Evolutionary conservation across 1,140 invertebrate species (phyloP).

Genomic region (Brachionus plicatilis): DNA sequence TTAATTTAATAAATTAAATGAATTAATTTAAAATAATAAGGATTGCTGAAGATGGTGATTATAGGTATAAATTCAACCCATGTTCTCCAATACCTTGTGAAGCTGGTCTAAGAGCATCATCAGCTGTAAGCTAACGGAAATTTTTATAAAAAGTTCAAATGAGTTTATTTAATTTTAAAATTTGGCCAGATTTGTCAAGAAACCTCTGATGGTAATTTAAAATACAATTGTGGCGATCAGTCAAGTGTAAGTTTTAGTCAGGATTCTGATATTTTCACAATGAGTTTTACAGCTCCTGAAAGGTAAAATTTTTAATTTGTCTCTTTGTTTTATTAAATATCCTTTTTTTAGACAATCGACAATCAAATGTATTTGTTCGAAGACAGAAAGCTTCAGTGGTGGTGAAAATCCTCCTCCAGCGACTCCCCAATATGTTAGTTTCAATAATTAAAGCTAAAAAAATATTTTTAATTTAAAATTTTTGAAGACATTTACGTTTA

Average conservation of each 20-base stretch:
- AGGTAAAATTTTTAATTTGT: background rate
- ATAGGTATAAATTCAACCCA: constrained; percentile 13
- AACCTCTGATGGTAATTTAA: background rate
- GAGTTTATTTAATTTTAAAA: background rate
- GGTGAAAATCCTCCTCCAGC: background rate
- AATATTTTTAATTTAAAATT: background rate
- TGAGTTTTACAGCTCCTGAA: background rate
- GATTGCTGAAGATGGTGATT: background rate
- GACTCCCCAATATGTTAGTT: background rate
- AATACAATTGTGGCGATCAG: constrained; percentile 23
- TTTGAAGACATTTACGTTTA: background rate
- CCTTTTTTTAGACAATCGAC: background rate
- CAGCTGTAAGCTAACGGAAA: background rate
- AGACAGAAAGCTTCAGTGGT: background rate
- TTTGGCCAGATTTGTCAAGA: background rate
- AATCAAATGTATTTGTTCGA: background rate
- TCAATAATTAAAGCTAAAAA: background rate
- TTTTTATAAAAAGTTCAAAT: background rate
- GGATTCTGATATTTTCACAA: background rate
- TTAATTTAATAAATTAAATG: background rate
- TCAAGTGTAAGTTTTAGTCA: background rate
- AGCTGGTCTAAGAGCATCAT: background rate
- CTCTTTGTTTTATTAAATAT: background rate
- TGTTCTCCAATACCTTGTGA: constrained; percentile 16
- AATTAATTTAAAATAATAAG: background rate